Evolutionary conservation across 2,113 vertebrate species (phyloP).

Genomic region (Nyctereutes procyonoides): DNA sequence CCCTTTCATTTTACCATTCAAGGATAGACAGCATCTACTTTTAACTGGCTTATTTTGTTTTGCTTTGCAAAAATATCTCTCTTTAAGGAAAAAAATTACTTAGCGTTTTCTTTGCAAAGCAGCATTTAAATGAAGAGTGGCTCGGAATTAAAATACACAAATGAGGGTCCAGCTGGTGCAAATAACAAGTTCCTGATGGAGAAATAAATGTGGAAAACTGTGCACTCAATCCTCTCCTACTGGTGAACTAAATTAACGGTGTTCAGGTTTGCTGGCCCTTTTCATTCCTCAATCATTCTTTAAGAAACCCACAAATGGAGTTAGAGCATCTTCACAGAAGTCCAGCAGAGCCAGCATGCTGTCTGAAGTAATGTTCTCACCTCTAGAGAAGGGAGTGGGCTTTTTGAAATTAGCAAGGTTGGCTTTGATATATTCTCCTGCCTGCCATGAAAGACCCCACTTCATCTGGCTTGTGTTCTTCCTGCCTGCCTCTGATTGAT

Average conservation of each 20-base stretch:
- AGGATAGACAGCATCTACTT: neutral
- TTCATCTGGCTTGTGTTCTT: constrained; percentile 78
- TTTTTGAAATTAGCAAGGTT: constrained; percentile 79
- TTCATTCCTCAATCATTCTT: constrained; percentile 72
- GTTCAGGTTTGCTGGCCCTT: constrained; percentile 26
- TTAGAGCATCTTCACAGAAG: constrained; percentile 72
- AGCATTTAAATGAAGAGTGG: neutral
- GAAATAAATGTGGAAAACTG: constrained; percentile 51
- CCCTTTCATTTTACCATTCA: neutral
- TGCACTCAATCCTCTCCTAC: constrained; percentile 16
- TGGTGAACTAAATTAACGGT: constrained; percentile 53
- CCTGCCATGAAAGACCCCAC: constrained; percentile 74
- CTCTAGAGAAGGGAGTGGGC: constrained; percentile 57
- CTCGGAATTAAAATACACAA: neutral
- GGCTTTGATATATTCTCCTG: constrained; percentile 77
- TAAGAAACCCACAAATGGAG: constrained; percentile 75
- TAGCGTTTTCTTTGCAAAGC: constrained; percentile 1
- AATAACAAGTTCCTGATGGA: constrained; percentile 28
- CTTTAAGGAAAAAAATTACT: neutral
- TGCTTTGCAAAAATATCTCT: neutral
- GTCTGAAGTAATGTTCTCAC: constrained; percentile 72
- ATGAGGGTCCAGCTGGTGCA: neutral
- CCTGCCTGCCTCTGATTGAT: constrained; percentile 76
- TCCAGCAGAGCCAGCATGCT: constrained; percentile 70
- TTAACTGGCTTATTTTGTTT: neutral